phyloP scores from a whole-genome alignment of 2,797 vertebrate genomes.

The Numenius phaeopus region DNA sequence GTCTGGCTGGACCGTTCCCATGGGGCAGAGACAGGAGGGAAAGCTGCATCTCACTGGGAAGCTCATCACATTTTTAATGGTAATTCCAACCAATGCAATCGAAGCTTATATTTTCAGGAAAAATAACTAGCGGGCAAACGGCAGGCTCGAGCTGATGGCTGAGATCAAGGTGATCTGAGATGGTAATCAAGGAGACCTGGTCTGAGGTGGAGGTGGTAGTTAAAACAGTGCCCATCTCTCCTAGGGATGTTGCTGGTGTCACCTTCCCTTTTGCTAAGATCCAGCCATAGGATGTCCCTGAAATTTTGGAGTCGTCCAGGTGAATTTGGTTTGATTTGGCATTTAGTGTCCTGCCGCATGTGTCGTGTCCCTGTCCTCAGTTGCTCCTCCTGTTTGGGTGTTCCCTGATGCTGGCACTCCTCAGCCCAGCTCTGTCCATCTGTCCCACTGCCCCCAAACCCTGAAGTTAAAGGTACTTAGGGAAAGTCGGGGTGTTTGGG shows the following conservation, averaged over 20 bases:
- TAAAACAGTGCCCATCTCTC: not conserved
- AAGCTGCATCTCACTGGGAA: not conserved
- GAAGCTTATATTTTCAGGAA: not conserved
- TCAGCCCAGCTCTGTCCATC: not conserved
- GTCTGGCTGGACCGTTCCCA: not conserved
- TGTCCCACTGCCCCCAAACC: not conserved
- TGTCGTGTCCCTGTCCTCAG: accelerated
- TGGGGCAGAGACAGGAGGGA: not conserved
- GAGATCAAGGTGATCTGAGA: not conserved
- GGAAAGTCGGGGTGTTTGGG: not conserved
- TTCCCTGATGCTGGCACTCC: not conserved
- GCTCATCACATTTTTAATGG: accelerated
- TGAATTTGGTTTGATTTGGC: not conserved
- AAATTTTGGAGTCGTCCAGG: not conserved
- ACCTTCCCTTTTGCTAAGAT: not conserved
- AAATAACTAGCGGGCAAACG: not conserved
- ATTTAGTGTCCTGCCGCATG: not conserved
- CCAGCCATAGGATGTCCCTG: not conserved
- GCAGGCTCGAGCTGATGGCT: not conserved
- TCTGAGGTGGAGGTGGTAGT: not conserved
- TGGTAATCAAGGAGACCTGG: not conserved
- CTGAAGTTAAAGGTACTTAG: not conserved
- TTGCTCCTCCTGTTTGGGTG: not conserved
- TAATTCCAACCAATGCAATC: not conserved
- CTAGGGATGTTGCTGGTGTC: not conserved